phyloP scores from a whole-genome alignment of 2,888 invertebrate species.

The Odontocolon sp. region DNA sequence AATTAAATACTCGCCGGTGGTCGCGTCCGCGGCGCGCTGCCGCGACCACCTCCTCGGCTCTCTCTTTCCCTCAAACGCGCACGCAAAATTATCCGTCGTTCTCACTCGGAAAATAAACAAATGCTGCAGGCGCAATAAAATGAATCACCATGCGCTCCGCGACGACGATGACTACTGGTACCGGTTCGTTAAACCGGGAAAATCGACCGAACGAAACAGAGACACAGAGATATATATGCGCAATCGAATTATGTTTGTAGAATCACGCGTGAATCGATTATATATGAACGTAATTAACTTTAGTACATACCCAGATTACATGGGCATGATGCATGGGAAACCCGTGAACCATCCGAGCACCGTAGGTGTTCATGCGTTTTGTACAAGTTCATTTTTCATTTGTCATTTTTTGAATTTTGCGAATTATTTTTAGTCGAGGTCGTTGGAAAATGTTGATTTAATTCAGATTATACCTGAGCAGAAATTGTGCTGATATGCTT shows the following conservation, averaged over 20 bases:
- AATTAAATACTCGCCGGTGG: slow-evolving; percentile 51
- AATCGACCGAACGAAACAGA: slow-evolving; percentile 6
- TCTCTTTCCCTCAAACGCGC: neutral
- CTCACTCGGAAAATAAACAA: slow-evolving; percentile 43
- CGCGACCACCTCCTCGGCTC: neutral
- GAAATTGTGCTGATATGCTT: too few relatives aligned
- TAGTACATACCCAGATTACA: neutral
- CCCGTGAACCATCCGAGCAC: too few relatives aligned
- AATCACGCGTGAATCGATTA: slow-evolving; percentile 31
- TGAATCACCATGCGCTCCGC: slow-evolving; percentile 31
- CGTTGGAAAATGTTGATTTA: too few relatives aligned
- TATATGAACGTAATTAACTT: slow-evolving; percentile 21
- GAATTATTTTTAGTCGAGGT: too few relatives aligned
- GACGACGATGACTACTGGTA: slow-evolving; percentile 23
- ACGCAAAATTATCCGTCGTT: too few relatives aligned
- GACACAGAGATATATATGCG: slow-evolving; percentile 2
- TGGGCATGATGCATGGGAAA: neutral
- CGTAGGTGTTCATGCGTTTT: too few relatives aligned
- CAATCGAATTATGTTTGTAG: slow-evolving; percentile 39
- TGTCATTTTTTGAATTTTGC: too few relatives aligned
- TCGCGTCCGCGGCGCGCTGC: slow-evolving; percentile 18
- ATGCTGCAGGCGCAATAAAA: slow-evolving; percentile 34
- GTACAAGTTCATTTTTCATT: too few relatives aligned
- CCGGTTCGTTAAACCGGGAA: slow-evolving; percentile 40
- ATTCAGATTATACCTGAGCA: too few relatives aligned